Evolutionary conservation across 2,888 invertebrate genomes (phyloP).

Genomic region (Chalcis sispes): DNA sequence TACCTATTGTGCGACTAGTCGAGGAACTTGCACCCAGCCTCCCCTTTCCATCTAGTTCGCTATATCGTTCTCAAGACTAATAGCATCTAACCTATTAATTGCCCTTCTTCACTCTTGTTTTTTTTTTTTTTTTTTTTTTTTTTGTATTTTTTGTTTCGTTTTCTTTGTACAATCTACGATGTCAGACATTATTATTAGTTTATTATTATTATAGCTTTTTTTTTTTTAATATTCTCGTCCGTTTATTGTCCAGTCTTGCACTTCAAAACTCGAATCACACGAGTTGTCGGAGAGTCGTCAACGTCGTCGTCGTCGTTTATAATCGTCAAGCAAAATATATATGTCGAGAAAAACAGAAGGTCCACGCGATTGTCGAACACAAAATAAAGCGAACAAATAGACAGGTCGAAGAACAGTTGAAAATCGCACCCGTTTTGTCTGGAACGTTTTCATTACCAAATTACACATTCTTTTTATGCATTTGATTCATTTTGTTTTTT

Average conservation of each 20-base stretch:
- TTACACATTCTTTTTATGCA: constrained; percentile 33
- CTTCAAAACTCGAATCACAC: background rate
- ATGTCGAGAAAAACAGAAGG: background rate
- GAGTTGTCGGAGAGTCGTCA: background rate
- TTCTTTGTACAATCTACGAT: constrained; percentile 26
- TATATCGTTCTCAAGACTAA: constrained; percentile 10
- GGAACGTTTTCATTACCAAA: constrained; percentile 63
- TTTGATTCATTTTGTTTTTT: constrained; percentile 17
- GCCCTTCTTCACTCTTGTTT: background rate
- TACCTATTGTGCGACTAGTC: constrained; percentile 58
- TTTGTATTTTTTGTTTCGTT: constrained; percentile 20
- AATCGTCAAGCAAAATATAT: background rate
- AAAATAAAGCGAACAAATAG: constrained; percentile 4
- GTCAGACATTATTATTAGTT: too few relatives aligned
- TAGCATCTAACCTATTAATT: background rate
- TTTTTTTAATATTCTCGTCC: background rate
- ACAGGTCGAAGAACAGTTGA: constrained; percentile 64
- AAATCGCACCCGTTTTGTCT: constrained; percentile 64
- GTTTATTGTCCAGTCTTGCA: constrained; percentile 38
- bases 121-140: constrained; percentile 3
- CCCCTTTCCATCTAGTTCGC: constrained; percentile 14
- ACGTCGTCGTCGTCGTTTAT: constrained; percentile 7
- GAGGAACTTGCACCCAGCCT: constrained; percentile 10
- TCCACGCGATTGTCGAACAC: constrained; percentile 14
- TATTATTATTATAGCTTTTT: too few relatives aligned